Evolutionary conservation across 2,888 invertebrate genomes (phyloP).

Genomic region (Lissocephala sabroskyi): DNA sequence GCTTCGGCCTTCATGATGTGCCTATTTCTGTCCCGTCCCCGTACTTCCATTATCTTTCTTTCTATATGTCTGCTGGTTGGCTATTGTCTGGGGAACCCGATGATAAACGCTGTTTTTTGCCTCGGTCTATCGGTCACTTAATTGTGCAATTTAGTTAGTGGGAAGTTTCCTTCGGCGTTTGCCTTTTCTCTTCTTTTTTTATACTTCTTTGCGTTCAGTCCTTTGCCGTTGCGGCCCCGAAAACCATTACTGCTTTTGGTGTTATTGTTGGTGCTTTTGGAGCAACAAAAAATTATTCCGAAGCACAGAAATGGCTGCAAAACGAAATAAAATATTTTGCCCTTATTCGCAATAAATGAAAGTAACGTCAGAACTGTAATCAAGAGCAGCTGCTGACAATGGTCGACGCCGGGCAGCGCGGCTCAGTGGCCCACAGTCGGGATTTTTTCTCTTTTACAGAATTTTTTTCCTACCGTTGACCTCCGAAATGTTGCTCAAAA

Average conservation of each 20-base stretch:
- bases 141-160: conserved; percentile 35
- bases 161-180: too few relatives aligned
- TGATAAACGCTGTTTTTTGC: conserved; percentile 20
- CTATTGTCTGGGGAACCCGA: conserved; percentile 7
- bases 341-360: conserved; percentile 60
- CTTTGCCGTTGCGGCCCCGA: conserved; percentile 7
- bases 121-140: conserved; percentile 21
- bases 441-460: conserved; percentile 15
- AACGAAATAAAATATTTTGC: conserved; percentile 47
- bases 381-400: conserved; percentile 53
- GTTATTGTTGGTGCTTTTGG: not conserved
- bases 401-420: conserved; percentile 10
- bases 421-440: too few relatives aligned
- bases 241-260: not conserved
- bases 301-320: not conserved
- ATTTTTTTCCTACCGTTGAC: too few relatives aligned
- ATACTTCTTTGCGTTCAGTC: conserved; percentile 10
- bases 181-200: conserved; percentile 1
- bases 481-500: conserved; percentile 40
- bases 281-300: not conserved
- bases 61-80: too few relatives aligned
- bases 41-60: too few relatives aligned
- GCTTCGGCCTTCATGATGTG: too few relatives aligned
- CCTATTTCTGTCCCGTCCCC: too few relatives aligned
- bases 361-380: conserved; percentile 59